phyloP scores from a whole-genome alignment of 2,113 vertebrate genomes.

The Cephalopterus ornatus region DNA sequence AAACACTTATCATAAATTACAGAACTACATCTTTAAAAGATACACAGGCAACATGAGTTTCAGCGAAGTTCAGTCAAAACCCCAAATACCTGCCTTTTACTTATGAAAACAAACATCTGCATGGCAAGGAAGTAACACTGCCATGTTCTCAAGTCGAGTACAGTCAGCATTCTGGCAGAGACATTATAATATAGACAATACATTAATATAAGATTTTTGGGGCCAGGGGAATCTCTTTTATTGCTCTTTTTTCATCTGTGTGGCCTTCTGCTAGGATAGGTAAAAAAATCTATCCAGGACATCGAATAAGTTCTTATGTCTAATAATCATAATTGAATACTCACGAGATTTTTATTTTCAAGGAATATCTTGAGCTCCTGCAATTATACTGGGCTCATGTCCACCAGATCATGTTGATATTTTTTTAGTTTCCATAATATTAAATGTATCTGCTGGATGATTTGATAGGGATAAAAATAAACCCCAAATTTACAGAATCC shows the following conservation, averaged over 20 bases:
- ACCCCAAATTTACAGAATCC: fast-evolving
- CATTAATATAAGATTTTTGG: too few species aligned
- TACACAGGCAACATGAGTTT: neutral
- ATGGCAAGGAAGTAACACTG: neutral
- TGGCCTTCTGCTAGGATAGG: neutral
- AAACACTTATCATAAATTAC: neutral
- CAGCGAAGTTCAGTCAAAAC: neutral
- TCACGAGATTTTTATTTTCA: neutral
- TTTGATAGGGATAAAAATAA: neutral
- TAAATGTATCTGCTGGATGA: neutral
- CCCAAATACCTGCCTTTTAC: neutral
- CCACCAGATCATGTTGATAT: neutral
- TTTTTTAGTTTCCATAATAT: neutral
- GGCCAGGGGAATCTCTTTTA: neutral
- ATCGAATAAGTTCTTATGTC: neutral
- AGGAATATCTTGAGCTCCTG: neutral
- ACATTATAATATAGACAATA: too few species aligned
- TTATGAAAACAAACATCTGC: neutral
- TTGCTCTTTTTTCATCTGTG: neutral
- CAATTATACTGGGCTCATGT: neutral
- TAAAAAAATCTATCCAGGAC: neutral
- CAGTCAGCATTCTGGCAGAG: neutral
- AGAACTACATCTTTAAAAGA: neutral
- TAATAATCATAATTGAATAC: neutral
- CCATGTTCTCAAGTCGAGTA: neutral